Base-by-base conservation (phyloP, 2,888 invertebrate species). In the Drosophila birchii region DNA sequence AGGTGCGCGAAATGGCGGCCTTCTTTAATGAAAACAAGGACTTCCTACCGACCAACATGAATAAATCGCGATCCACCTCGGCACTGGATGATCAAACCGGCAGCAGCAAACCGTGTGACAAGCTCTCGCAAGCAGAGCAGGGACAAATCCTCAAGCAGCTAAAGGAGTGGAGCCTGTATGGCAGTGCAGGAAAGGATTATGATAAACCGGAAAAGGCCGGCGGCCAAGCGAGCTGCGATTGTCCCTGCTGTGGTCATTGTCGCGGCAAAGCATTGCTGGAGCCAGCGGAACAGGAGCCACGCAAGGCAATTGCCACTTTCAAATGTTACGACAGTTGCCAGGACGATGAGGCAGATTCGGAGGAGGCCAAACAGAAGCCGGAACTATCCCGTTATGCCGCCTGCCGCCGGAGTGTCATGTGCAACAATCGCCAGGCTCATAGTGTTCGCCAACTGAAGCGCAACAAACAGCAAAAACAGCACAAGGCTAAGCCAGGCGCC, bases 1-100 rank as follows among this genome's bases (percentile, higher is more conserved):
- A 95, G 90, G 96, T 96, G 0, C 95, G 95, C 67, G 95, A 95
- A 44, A 92, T 96, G 68, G 94, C 96, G 0, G 95, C 95, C 88
- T 95, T 95, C 90, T 96, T 96, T 78, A 94, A 95, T 64, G 75
- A 76, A 7, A 77, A 90, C 43, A 76, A 81, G 29, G 67, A 57
- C 23, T 82, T 90, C 59, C 78, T 86, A 54, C 78, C 70, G 7
- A n/a, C 58, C 18, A 62, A 26, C 39, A 74, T 71, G 2, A 43
- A 57, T 23, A 83, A 75, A 43, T 90, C 88, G 11, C 86, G 89
- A 59, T 91, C 91, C 16, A 91, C 90, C 0, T 89, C 91, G 12
- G 73, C 89, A 14, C 59, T 90, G 66, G 61, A 67, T 1, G 68
- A 68, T 41, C 57, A n/a, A n/a, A n/a, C 58, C 34, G 67, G 56